Conservation (phyloP, 2,113 vertebrate species). For the human (Homo sapiens) region GRCh38 chr5:109784001-109784500, state of each 20-base stretch:
- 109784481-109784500: not conserved
- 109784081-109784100: too few relatives aligned
- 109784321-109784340: not conserved
- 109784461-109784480: not conserved
- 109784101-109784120: too few relatives aligned
- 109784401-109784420: not conserved
- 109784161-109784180: not conserved
- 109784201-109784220: not conserved
- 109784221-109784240: not conserved
- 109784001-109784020: too few relatives aligned
- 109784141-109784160: not conserved
- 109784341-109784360: not conserved
- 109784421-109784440: not conserved
- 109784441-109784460: not conserved
- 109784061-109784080: too few relatives aligned
- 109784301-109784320: fast-evolving
- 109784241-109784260: not conserved
- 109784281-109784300: fast-evolving
- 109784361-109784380: not conserved
- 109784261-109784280: not conserved
- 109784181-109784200: not conserved
- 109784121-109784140: too few relatives aligned
- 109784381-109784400: not conserved
- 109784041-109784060: too few relatives aligned
- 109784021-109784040: too few relatives aligned